Evolutionary conservation across 2,113 vertebrate genomes (phyloP).

Genomic region (Patagioenas fasciata): DNA sequence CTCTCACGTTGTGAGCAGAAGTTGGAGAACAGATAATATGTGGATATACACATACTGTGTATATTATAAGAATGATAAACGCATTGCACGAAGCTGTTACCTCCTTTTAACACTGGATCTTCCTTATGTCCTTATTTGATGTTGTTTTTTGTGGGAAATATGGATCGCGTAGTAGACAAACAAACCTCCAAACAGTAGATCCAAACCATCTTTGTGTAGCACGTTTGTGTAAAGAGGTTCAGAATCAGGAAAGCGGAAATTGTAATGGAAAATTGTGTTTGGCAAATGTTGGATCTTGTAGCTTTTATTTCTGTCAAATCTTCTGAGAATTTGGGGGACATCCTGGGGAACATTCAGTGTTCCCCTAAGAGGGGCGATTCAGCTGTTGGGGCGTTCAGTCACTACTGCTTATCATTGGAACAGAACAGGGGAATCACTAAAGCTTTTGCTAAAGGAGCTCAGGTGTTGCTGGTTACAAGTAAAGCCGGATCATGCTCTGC

Average conservation of each 20-base stretch:
- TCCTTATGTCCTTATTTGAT: not conserved
- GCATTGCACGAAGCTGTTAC: not conserved
- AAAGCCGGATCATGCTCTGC: not conserved
- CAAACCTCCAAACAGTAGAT: not conserved
- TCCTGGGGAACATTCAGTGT: not conserved
- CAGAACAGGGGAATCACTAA: not conserved
- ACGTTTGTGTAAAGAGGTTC: not conserved
- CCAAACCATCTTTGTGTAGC: not conserved
- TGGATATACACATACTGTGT: not conserved
- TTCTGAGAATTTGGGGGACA: not conserved
- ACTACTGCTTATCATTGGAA: not conserved
- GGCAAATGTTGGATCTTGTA: not conserved
- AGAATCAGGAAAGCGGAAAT: not conserved
- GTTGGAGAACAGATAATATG: not conserved
- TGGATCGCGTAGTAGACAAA: not conserved
- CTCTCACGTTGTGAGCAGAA: not conserved
- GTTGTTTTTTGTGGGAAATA: not conserved
- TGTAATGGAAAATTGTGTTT: not conserved
- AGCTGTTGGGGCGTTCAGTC: not conserved
- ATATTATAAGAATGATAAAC: not conserved
- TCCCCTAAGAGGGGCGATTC: not conserved
- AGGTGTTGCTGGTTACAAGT: not conserved
- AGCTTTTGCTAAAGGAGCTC: not conserved
- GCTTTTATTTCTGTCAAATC: not conserved
- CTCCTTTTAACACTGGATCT: not conserved